Percentiles rank a stretch among this genome's conserved stretches.
These are phyloP conservation scores for Philypnodon macrostomus DNA, from an alignment of 2,797 vertebrate species.

Conservation along the genomic window DNA sequence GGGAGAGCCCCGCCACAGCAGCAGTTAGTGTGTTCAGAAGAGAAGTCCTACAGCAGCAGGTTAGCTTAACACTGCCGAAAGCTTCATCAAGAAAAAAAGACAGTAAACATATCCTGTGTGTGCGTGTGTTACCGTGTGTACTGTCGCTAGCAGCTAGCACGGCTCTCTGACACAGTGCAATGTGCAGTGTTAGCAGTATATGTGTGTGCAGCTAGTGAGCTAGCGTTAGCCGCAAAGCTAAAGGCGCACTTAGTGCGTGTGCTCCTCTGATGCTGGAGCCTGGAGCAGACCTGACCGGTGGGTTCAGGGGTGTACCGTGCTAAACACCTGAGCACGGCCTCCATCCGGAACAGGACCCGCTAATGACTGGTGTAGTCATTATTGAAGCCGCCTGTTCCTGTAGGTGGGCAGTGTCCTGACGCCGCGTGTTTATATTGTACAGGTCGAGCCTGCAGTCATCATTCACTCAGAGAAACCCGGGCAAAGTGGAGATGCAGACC, in stretches of 20 bases:
- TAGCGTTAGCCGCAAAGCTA: constrained; percentile 65
- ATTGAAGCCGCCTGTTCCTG: constrained; percentile 22
- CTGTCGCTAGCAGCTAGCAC: constrained; percentile 28
- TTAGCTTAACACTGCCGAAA: constrained; percentile 50
- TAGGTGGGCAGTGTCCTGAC: constrained; percentile 30
- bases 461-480: constrained; percentile 35
- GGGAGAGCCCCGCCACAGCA: constrained; percentile 60
- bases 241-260: constrained; percentile 13
- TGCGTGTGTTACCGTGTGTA: not conserved
- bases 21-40: too few species aligned
- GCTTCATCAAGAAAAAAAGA: constrained; percentile 18
- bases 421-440: constrained; percentile 35
- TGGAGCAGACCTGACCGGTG: not conserved
- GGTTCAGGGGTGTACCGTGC: too few species aligned
- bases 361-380: constrained; percentile 9
- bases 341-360: not conserved
- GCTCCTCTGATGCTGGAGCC: constrained; percentile 35
- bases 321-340: not conserved
- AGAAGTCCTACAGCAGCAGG: too few species aligned
- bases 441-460: constrained; percentile 53
- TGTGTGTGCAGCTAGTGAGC: constrained; percentile 57
- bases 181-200: constrained; percentile 43
- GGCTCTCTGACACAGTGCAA: constrained; percentile 28
- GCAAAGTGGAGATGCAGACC: constrained; percentile 86
- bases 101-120: constrained; percentile 2